Percentiles rank a stretch among this genome's conserved stretches.
Conservation (phyloP, 2,113 vertebrate genomes). For the Amphiprion percula region DNA sequence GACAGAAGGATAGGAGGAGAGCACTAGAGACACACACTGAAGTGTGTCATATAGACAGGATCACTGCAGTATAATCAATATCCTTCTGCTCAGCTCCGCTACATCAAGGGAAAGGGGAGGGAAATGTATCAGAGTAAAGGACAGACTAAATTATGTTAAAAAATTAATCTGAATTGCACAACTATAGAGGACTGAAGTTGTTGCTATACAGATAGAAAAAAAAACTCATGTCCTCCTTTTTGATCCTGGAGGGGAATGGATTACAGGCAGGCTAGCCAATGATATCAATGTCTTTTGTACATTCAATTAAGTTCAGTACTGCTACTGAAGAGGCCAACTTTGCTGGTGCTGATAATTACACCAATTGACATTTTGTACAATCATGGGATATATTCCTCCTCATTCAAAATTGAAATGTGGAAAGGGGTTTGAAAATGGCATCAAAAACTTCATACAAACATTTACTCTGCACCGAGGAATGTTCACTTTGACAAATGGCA, state of each 20-base stretch:
- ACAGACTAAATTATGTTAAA: not conserved
- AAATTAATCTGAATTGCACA: conserved; percentile 43
- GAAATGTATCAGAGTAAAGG: not conserved
- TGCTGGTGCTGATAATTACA: conserved; percentile 60
- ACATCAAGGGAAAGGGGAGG: not conserved
- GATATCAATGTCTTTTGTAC: conserved; percentile 53
- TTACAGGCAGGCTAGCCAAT: conserved; percentile 17
- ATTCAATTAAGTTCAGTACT: conserved; percentile 71
- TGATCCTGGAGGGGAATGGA: conserved; percentile 19
- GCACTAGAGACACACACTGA: not conserved
- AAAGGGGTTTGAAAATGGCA: conserved; percentile 18
- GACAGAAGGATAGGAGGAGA: not conserved
- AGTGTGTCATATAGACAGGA: not conserved
- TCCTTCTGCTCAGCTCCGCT: conserved; percentile 21
- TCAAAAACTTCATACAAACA: conserved; percentile 15
- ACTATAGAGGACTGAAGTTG: conserved; percentile 16
- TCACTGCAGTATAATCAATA: conserved; percentile 45
- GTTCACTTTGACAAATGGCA: conserved; percentile 11
- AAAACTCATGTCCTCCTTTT: conserved; percentile 10
- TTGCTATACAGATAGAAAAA: conserved; percentile 1
- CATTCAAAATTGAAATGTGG: not conserved
- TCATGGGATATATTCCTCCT: conserved; percentile 31
- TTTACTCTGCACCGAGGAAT: conserved; percentile 35
- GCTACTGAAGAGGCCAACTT: conserved; percentile 64
- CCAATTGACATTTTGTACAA: conserved; percentile 31